A percentile compares a stretch with the other conserved stretches of the same genome.
Evolutionary conservation across 2,797 vertebrate genomes (phyloP).

Genomic region (Xenentodon cancila): DNA sequence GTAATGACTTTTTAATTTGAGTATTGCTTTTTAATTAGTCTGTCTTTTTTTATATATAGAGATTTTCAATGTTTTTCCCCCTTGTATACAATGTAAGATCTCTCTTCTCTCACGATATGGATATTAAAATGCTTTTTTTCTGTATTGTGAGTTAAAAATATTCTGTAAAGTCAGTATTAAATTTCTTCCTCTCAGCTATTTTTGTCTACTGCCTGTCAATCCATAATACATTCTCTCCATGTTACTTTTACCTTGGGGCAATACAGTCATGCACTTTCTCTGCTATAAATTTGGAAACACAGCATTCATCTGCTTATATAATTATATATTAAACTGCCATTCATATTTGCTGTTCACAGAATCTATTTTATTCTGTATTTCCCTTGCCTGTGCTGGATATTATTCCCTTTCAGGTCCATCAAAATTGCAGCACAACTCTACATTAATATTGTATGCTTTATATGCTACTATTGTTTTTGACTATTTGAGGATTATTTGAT

Average conservation of each 20-base stretch:
- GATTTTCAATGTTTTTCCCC: background rate
- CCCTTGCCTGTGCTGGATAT: no score
- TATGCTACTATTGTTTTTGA: no score
- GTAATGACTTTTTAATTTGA: no score
- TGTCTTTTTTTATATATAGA: background rate
- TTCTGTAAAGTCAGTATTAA: constrained; percentile 1
- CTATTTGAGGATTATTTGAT: no score
- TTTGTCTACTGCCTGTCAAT: constrained; percentile 18
- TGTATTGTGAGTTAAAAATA: background rate
- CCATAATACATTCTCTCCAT: constrained; percentile 2
- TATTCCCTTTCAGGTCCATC: no score
- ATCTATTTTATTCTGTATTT: background rate
- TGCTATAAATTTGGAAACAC: constrained; percentile 23
- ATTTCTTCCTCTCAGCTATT: constrained; percentile 15
- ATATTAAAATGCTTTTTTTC: constrained; percentile 1
- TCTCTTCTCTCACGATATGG: background rate
- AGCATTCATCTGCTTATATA: constrained; percentile 7
- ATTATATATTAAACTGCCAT: constrained; percentile 5
- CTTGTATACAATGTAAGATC: background rate
- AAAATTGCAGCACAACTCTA: no score
- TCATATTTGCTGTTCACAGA: constrained; percentile 8
- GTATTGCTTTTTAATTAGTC: background rate
- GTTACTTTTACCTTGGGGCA: constrained; percentile 4
- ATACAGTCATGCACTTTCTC: background rate
- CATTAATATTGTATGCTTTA: no score